Evolutionary conservation across 2,797 vertebrate species (phyloP).

Genomic region (Gallinago solitaria): DNA sequence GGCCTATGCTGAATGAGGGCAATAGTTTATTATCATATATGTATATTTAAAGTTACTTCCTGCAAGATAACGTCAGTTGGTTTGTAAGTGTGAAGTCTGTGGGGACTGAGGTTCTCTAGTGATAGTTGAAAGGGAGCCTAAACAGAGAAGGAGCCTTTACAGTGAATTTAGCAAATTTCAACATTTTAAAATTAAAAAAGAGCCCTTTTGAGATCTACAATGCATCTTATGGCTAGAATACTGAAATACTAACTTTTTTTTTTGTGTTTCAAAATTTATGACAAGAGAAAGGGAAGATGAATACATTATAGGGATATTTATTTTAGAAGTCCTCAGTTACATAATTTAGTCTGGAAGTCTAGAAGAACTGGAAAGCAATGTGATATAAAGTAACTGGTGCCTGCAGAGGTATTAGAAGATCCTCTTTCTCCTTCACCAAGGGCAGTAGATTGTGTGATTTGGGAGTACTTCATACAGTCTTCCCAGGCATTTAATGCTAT

Average conservation of each 20-base stretch:
- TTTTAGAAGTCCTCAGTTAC: background rate
- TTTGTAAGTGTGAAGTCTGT: background rate
- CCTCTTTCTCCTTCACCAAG: background rate
- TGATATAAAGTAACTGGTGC: background rate
- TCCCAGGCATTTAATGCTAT: background rate
- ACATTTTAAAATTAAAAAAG: background rate
- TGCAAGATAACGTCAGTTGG: background rate
- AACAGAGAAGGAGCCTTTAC: background rate
- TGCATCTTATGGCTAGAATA: background rate
- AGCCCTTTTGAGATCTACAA: background rate
- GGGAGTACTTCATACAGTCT: background rate
- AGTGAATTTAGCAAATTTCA: background rate
- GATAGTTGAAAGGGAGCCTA: background rate
- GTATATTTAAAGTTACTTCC: background rate
- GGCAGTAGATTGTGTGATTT: background rate
- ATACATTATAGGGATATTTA: background rate
- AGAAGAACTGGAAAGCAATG: background rate
- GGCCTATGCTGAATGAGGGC: background rate
- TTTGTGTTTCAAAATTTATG: background rate
- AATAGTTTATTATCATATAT: background rate
- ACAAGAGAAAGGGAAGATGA: background rate
- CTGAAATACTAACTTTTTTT: background rate
- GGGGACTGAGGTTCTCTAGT: background rate
- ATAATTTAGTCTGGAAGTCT: background rate
- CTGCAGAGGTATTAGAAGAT: background rate